Base-by-base conservation (phyloP, 2,797 vertebrate genomes). In the Bovichtus diacanthus region DNA sequence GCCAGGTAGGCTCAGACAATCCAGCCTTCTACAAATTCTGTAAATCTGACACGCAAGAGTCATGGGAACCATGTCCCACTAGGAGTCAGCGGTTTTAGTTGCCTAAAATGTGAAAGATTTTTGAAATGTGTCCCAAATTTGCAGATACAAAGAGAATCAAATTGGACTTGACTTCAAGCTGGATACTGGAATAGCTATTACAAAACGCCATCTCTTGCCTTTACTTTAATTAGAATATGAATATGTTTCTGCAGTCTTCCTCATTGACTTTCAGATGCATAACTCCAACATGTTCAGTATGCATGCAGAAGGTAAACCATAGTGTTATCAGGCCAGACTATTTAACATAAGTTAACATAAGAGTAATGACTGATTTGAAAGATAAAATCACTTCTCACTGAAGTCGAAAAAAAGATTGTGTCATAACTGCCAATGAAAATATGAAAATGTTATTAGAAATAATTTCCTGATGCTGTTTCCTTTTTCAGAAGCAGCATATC, bases 91-190 rank as follows among this genome's bases (percentile, higher is more conserved):
- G 4, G 36, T 39, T 55, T 55, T 34, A 34, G 0, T n/a, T 34
- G 10, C 29, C 10, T n/a, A 55, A 34, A 55, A 7, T 15, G 36
- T 15, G 13, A 19, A 38, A 5, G 29, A 36, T n/a, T n/a, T n/a
- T n/a, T n/a, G n/a, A n/a, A n/a, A n/a, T 39, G 15, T 16, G 9
- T 55, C 9, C 9, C 6, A 11, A 55, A 19, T 29, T 29, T 4
- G 4, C 21, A 18, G 59, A 23, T 15, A 44, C 1, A 54, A 3
- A 31, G 16, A 55, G 4, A 31, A 21, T 41, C 3, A 21, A 50
- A 36, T 44, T 23, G 21, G 19, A 69, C 54, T 46, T 19, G 63
- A 55, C 29, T 67, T 29, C 39, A 55, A 54, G 39, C 64, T 62
- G 70, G 64, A 54, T 67, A 9, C 5, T 39, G 12, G n/a, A 23